These are phyloP conservation scores for Dicyema japonicum DNA, from an alignment of 1,140 invertebrate genomes.

Conservation along the genomic window DNA sequence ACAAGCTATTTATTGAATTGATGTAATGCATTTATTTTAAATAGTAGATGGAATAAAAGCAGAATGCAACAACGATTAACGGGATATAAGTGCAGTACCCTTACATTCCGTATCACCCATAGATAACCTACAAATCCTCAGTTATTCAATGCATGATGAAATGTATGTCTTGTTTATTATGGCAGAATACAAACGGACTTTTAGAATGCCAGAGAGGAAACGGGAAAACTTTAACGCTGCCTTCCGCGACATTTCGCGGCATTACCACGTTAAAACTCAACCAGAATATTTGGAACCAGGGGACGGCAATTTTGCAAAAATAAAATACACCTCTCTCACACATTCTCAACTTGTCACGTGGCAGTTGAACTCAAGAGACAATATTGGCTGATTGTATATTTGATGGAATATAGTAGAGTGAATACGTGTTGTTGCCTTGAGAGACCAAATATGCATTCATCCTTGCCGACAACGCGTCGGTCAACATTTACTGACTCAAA, in stretches of 20 bases:
- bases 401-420: not conserved
- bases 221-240: constrained; percentile 66
- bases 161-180: constrained; percentile 15
- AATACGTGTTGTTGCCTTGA: constrained; percentile 62
- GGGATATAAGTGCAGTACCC: constrained; percentile 62
- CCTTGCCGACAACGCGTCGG: constrained; percentile 45
- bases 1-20: too few species aligned
- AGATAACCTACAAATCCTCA: constrained; percentile 58
- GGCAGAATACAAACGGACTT: constrained; percentile 43
- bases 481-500: constrained; percentile 41
- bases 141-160: constrained; percentile 55
- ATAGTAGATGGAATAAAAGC: too few species aligned
- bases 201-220: constrained; percentile 81
- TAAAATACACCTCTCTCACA: constrained; percentile 55
- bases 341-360: constrained; percentile 24
- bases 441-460: constrained; percentile 75
- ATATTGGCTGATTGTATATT: constrained; percentile 7
- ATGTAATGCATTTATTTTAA: too few species aligned
- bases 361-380: constrained; percentile 24
- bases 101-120: constrained; percentile 66
- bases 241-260: constrained; percentile 72
- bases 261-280: constrained; percentile 24
- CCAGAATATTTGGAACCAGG: not conserved
- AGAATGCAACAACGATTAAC: too few species aligned
- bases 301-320: constrained; percentile 30